Evolutionary conservation across 2,797 vertebrate genomes (phyloP), one percentile per base, ranked within the genome.

Genomic region (Acrossocheilus wenchowensis): DNA sequence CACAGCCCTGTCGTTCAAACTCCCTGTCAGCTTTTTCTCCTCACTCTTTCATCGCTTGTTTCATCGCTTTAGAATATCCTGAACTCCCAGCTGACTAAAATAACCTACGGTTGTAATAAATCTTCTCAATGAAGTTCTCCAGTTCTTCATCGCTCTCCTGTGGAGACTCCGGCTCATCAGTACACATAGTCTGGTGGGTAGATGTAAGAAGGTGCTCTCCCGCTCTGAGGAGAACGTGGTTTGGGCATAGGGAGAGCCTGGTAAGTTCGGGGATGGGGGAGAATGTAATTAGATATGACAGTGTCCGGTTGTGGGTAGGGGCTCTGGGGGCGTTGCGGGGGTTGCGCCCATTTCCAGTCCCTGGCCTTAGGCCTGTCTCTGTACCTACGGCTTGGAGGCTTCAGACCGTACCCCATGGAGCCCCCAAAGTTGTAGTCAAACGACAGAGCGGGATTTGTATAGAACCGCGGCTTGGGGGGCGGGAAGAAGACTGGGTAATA

Each of bases 101-200:
- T 87, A 94, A 94, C 94, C 94, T 93, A 90, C 96, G 97, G 85
- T 96, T 96, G 94, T 97, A 94, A 93, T 98, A 96, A 94, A 98
- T 96, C 92, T 96, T 96, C 93, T 97, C 97, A 34, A 98, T 97
- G 95, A 97, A 98, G 94, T 97, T 98, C 89, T 97, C 97, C 94
- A 98, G 93, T 88, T 97, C 97, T 87, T 97, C 96, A 68, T 98
- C 97, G 88, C 95, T 96, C 93, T 97, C 96, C 92, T 96, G 91
- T 90, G 95, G 95, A 83, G 94, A 95, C 87, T 94, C 95, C 88
- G 96, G 94, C 88, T 95, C 96, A 34, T 95, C 96, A 74, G n/a
- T 96, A 96, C 91, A 95, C 95, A 89, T 95, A 96, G 93, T 96
- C 95, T 71, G 96, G 95, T 79, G 94, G 95, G 84, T 96, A 96